A percentile compares a stretch with the other conserved stretches of the same genome.
These are phyloP conservation scores for Callinectes sapidus DNA, from an alignment of 2,888 invertebrate species.

Conservation along the genomic window DNA sequence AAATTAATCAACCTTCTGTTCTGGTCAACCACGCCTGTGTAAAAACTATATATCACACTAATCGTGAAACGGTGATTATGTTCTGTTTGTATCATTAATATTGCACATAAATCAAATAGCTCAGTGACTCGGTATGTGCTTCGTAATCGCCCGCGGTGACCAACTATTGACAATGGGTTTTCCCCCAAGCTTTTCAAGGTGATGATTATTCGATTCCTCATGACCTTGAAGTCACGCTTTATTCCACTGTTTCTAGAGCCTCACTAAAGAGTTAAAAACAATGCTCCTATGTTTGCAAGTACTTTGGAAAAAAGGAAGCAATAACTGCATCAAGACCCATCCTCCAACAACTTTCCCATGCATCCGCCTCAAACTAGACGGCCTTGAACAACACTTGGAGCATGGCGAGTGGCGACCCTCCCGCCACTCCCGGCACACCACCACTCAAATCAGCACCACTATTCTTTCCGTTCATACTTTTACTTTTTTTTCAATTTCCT, in stretches of 20 bases:
- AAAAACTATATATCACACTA: too few relatives aligned
- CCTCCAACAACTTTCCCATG: background rate
- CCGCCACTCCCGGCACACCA: background rate
- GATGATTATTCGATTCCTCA: background rate
- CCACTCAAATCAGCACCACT: background rate
- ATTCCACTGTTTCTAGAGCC: background rate
- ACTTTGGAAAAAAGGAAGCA: background rate
- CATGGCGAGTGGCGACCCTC: background rate
- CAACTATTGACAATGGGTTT: background rate
- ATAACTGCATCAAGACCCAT: background rate
- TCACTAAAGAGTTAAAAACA: background rate
- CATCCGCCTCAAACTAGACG: background rate
- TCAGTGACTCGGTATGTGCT: background rate
- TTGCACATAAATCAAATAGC: background rate
- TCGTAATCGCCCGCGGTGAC: background rate
- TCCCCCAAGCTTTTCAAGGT: background rate
- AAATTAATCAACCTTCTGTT: too few relatives aligned
- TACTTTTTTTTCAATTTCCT: background rate
- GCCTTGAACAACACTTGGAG: slow-evolving; percentile 23
- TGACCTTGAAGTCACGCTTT: background rate
- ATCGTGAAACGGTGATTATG: too few relatives aligned
- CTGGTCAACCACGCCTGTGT: too few relatives aligned
- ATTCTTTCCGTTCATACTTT: background rate
- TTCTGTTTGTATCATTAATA: too few relatives aligned
- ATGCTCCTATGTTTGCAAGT: background rate